Base-by-base conservation (phyloP, 2,888 invertebrate species). In the Rhodophaea formosa region DNA sequence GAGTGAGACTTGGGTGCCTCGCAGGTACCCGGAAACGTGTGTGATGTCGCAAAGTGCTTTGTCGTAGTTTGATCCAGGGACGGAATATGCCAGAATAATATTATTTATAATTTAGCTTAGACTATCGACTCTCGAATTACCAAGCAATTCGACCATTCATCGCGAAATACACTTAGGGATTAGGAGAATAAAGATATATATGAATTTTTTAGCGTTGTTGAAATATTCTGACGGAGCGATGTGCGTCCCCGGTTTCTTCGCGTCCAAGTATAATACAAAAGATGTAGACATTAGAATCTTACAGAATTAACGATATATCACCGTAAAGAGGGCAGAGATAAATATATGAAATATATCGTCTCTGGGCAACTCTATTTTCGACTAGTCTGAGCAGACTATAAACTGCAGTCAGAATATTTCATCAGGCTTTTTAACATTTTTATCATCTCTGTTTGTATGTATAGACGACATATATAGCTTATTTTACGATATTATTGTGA, bases 81-180 rank as follows among this genome's bases (percentile, higher is more conserved):
- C 67, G 77, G 70, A 78, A 75, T 75, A 84, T 76, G 88, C 86
- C 87, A 87, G 87, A 86, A 80, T 81, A 82, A 82, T 79, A 77
- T 85, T 82, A 82, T 82, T 83, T 83, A 79, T 85, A 86, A 80
- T 84, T 80, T 84, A 87, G 82, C 79, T 82, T 88, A 88, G 83
- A 80, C 71, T 82, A 82, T 82, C 75, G 74, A 72, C 72, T 74
- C 71, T 86, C 86, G 88, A 86, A 90, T 90, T 88, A 88, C 90
- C 82, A 88, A 88, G 86, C 85, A 87, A 88, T 89, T 87, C 86
- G 88, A 86, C 72, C 90, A 90, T 91, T 91, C 91, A 90, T 90
- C 90, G 90, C 91, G 91, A 90, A 91, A 91, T 91, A 91, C 30
- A 72, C 72, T 82, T 86, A 86, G 87, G 70, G 66, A 66, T 80